Evolutionary conservation across 2,888 invertebrate species (phyloP).

Genomic region (Ceramica pisi): DNA sequence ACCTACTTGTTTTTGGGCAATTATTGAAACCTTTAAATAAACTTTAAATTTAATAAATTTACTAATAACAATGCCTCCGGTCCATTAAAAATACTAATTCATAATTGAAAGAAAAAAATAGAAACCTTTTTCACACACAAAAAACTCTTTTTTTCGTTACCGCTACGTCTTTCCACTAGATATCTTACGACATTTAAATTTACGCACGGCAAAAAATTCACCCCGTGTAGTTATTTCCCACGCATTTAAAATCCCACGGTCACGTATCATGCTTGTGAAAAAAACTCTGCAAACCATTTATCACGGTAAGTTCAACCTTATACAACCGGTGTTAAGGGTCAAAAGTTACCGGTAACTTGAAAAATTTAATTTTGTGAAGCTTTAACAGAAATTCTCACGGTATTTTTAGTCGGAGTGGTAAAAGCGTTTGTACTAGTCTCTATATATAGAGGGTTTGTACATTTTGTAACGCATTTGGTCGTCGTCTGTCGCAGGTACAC

Average conservation of each 20-base stretch:
- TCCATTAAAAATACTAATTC: neutral
- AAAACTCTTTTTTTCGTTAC: slow-evolving; percentile 6
- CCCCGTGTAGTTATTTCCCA: slow-evolving; percentile 66
- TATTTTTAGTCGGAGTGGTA: slow-evolving; percentile 62
- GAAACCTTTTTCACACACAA: neutral
- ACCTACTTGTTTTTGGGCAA: too few relatives aligned
- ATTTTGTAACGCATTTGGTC: slow-evolving; percentile 48
- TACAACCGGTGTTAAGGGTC: accelerated
- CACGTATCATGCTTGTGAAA: slow-evolving; percentile 65
- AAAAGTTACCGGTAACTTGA: neutral
- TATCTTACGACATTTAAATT: slow-evolving; percentile 55
- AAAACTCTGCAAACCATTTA: slow-evolving; percentile 7
- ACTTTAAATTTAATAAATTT: neutral
- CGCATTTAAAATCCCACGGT: slow-evolving; percentile 68
- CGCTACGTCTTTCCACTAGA: slow-evolving; percentile 34
- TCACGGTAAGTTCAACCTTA: slow-evolving; percentile 37
- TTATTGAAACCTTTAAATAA: neutral
- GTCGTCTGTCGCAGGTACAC: slow-evolving; percentile 30
- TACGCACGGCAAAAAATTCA: slow-evolving; percentile 54
- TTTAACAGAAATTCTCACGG: slow-evolving; percentile 68
- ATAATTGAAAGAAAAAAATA: neutral
- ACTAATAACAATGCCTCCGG: too few relatives aligned
- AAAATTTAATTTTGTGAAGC: slow-evolving; percentile 32
- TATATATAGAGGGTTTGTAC: slow-evolving; percentile 45
- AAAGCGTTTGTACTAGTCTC: slow-evolving; percentile 35